Percentiles rank a stretch among this genome's conserved stretches.
phyloP scores from a whole-genome alignment of 1,140 invertebrate genomes.

The Drosophila orena region DNA sequence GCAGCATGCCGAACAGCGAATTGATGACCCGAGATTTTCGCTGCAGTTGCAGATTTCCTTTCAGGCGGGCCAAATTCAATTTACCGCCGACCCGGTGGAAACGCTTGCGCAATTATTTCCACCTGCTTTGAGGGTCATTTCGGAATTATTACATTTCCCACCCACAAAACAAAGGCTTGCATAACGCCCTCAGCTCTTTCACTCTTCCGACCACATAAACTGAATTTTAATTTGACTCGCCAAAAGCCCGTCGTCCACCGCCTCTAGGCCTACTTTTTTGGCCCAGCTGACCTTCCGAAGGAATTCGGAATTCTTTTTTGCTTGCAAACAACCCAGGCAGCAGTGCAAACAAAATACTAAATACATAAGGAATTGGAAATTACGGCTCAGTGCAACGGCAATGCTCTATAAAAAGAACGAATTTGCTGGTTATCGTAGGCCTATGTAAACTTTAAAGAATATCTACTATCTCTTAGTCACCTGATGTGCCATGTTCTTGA shows the following conservation, averaged over 20 bases:
- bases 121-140: slow-evolving; percentile 51
- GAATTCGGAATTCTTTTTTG: slow-evolving; percentile 51
- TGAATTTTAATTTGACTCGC: slow-evolving; percentile 58
- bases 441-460: neutral
- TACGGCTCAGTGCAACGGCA: neutral
- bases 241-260: slow-evolving; percentile 17
- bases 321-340: slow-evolving; percentile 41
- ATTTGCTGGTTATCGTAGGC: too few relatives aligned
- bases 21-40: slow-evolving; percentile 75
- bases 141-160: slow-evolving; percentile 60
- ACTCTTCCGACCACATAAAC: slow-evolving; percentile 47
- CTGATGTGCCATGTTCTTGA: slow-evolving; percentile 10
- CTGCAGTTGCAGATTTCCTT: slow-evolving; percentile 41
- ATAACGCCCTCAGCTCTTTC: slow-evolving; percentile 30
- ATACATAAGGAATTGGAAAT: slow-evolving; percentile 31
- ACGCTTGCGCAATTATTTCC: slow-evolving; percentile 72
- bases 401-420: slow-evolving; percentile 16
- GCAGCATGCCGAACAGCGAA: slow-evolving; percentile 39
- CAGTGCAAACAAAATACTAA: slow-evolving; percentile 72
- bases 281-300: slow-evolving; percentile 55
- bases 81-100: slow-evolving; percentile 23
- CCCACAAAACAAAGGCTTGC: slow-evolving; percentile 48
- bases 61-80: slow-evolving; percentile 55
- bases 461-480: slow-evolving; percentile 17
- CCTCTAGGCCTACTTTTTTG: neutral